Evolutionary conservation across 1,140 invertebrate species (phyloP).

Genomic region (Drosophila aff.): DNA sequence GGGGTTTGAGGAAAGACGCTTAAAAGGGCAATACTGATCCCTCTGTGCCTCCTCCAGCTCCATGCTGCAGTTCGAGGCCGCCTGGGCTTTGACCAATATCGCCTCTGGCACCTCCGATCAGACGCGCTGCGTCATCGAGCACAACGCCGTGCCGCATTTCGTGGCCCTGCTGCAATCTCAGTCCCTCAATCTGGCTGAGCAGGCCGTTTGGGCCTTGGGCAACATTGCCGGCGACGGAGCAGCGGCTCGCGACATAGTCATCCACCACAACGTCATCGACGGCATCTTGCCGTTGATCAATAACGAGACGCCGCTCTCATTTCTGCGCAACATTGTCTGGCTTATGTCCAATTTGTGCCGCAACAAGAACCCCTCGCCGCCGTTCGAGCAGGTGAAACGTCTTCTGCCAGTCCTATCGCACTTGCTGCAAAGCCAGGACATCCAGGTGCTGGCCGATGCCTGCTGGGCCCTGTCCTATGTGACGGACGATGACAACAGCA

Average conservation of each 20-base stretch:
- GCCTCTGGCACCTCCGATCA: slow-evolving; percentile 97
- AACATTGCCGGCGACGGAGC: slow-evolving; percentile 98
- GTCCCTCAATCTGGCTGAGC: slow-evolving; percentile 94
- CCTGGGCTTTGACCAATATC: slow-evolving; percentile 99
- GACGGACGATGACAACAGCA: slow-evolving; percentile 96
- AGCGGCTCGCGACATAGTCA: slow-evolving; percentile 90
- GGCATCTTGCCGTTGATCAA: slow-evolving; percentile 89
- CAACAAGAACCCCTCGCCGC: slow-evolving; percentile 95
- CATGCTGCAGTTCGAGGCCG: slow-evolving; percentile 97
- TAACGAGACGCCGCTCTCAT: slow-evolving; percentile 86
- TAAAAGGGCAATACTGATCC: neutral
- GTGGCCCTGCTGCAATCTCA: slow-evolving; percentile 91
- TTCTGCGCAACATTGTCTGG: slow-evolving; percentile 92
- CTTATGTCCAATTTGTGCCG: slow-evolving; percentile 96
- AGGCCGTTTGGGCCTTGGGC: slow-evolving; percentile 98
- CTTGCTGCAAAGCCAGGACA: slow-evolving; percentile 90
- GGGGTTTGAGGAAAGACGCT: neutral
- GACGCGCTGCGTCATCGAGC: slow-evolving; percentile 93
- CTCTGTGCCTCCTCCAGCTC: slow-evolving; percentile 86
- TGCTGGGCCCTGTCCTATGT: slow-evolving; percentile 99
- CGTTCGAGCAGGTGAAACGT: slow-evolving; percentile 91
- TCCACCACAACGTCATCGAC: slow-evolving; percentile 88
- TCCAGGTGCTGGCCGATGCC: slow-evolving; percentile 94
- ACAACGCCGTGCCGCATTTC: slow-evolving; percentile 95
- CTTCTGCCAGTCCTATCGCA: slow-evolving; percentile 93